phyloP scores from a whole-genome alignment of 92 coral and sea anemone genomes.

The Porites evermanni region DNA sequence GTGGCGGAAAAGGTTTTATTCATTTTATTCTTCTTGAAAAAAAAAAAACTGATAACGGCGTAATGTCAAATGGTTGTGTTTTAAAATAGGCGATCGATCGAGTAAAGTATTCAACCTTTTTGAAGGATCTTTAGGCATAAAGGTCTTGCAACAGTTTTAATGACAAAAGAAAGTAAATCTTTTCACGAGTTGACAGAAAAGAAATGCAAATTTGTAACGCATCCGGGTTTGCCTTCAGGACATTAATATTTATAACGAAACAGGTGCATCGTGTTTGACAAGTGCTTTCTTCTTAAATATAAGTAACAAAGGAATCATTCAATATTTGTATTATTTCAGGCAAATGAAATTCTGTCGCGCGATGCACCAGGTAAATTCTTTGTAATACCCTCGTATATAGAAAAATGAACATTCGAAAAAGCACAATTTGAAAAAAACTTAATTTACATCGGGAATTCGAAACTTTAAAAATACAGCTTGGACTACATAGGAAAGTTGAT shows the following conservation, averaged over 20 bases:
- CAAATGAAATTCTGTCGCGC: neutral
- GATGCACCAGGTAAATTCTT: no score
- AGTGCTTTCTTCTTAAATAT: neutral
- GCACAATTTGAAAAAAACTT: neutral
- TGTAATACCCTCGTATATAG: no score
- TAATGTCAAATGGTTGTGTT: no score
- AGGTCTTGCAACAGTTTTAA: neutral
- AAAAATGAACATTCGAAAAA: neutral
- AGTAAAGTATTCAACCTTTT: no score
- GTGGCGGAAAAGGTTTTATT: no score
- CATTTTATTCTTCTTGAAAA: no score
- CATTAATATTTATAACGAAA: conserved; percentile 18
- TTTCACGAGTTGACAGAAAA: neutral
- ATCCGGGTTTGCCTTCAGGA: neutral
- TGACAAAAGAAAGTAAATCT: neutral
- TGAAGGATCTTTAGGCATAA: no score
- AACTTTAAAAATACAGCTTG: neutral
- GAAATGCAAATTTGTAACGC: conserved; percentile 24
- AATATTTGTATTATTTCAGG: neutral
- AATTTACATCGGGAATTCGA: neutral
- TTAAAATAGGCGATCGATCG: no score
- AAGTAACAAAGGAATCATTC: neutral
- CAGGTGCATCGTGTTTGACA: conserved; percentile 14
- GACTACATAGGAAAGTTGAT: neutral
- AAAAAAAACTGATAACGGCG: no score